Conservation (phyloP, 2,797 vertebrate species). For the Silurus aristotelis region DNA sequence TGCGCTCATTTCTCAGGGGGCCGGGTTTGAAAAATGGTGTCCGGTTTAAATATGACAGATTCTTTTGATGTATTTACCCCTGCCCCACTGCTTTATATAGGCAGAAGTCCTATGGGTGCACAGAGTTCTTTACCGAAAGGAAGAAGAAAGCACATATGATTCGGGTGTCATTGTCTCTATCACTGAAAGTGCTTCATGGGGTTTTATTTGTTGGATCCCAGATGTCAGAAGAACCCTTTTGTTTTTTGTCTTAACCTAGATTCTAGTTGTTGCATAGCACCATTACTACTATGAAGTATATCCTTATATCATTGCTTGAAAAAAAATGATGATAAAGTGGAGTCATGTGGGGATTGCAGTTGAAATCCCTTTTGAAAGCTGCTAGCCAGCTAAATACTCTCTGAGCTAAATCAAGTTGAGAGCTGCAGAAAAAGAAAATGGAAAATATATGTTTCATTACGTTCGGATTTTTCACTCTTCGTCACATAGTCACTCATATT, state of each 20-base stretch:
- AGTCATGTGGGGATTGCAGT: background rate
- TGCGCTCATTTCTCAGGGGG: slow-evolving; percentile 59
- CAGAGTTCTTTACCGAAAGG: slow-evolving; percentile 41
- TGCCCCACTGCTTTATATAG: slow-evolving; percentile 62
- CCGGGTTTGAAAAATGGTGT: slow-evolving; percentile 66
- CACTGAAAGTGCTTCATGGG: background rate
- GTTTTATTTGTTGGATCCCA: background rate
- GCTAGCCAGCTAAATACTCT: background rate
- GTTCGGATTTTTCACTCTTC: background rate
- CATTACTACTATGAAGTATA: background rate
- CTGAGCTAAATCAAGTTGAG: background rate
- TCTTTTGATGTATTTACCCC: slow-evolving; percentile 73
- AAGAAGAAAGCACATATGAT: slow-evolving; percentile 46
- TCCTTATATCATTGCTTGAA: background rate
- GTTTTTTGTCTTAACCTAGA: slow-evolving; percentile 9
- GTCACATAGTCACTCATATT: background rate
- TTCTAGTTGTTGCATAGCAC: slow-evolving; percentile 8
- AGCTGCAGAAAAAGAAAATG: background rate
- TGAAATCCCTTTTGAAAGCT: background rate
- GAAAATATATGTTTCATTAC: background rate
- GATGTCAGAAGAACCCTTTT: background rate
- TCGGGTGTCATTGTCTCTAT: slow-evolving; percentile 33
- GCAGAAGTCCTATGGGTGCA: slow-evolving; percentile 47
- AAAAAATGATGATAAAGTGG: background rate
- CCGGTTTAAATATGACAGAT: slow-evolving; percentile 67